Evolutionary conservation across 2,113 vertebrate species (phyloP).

Genomic region (Maccullochella peelii): DNA sequence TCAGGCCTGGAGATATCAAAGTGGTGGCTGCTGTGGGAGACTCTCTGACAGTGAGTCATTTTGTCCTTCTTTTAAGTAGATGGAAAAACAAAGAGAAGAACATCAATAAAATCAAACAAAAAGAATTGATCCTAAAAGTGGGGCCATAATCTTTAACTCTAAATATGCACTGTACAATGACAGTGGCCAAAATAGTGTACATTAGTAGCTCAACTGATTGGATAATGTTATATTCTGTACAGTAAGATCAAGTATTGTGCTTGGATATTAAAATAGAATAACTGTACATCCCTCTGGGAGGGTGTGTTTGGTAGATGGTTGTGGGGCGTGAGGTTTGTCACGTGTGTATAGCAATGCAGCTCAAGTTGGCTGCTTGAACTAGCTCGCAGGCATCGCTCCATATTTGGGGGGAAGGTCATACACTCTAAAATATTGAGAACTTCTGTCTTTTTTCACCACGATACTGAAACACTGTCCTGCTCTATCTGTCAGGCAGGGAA

Average conservation of each 20-base stretch:
- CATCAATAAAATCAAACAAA: not conserved
- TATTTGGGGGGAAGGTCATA: not conserved
- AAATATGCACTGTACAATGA: not conserved
- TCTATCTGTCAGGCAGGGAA: slow-evolving; percentile 87
- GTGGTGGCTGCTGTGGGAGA: slow-evolving; percentile 92
- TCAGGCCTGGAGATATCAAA: slow-evolving; percentile 90
- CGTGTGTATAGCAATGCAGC: no score
- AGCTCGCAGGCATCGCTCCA: no score
- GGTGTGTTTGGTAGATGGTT: no score
- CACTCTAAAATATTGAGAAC: no score
- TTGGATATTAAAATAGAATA: not conserved
- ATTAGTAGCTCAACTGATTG: not conserved
- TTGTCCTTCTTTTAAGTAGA: not conserved
- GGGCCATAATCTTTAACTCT: not conserved
- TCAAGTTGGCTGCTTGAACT: no score
- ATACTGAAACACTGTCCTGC: not conserved
- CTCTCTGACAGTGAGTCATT: slow-evolving; percentile 89
- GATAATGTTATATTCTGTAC: not conserved
- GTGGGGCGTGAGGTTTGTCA: no score
- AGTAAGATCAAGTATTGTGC: not conserved
- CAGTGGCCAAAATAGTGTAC: not conserved
- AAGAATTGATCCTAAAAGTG: not conserved
- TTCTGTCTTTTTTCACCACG: not conserved
- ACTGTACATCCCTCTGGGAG: no score
- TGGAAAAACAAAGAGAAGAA: not conserved